Evolutionary conservation across 2,797 vertebrate genomes (phyloP).

Genomic region (Harpagifer antarcticus): DNA sequence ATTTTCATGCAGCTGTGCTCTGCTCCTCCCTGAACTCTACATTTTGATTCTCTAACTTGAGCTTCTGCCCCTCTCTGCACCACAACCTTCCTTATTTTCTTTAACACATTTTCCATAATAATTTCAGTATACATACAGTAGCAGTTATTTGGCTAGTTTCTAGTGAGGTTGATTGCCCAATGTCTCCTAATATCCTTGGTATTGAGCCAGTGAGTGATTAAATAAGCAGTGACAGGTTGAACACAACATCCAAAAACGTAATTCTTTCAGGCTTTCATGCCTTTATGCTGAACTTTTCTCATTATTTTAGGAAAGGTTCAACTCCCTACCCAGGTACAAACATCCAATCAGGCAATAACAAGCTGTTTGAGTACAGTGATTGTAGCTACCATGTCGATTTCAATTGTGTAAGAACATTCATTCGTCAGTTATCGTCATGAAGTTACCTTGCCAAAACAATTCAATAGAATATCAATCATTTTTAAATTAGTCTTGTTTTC

Average conservation of each 20-base stretch:
- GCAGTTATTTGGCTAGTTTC: slow-evolving; percentile 24
- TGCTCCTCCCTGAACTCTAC: not conserved
- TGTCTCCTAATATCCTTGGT: not conserved
- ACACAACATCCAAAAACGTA: slow-evolving; percentile 16
- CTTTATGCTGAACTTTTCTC: slow-evolving; percentile 29
- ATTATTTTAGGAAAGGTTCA: slow-evolving; percentile 33
- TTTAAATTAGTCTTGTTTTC: not conserved
- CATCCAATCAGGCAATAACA: slow-evolving; percentile 32
- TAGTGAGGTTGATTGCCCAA: slow-evolving; percentile 5
- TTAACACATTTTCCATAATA: not conserved
- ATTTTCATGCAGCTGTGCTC: slow-evolving; percentile 3
- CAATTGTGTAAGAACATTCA: slow-evolving; percentile 4
- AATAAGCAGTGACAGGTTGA: slow-evolving; percentile 34
- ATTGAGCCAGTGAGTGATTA: slow-evolving; percentile 19
- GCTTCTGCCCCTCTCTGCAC: too few relatives aligned
- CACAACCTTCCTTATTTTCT: too few relatives aligned
- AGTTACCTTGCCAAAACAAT: not conserved
- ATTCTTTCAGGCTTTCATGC: slow-evolving; percentile 21
- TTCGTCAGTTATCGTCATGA: slow-evolving; percentile 18
- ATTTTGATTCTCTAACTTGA: too few relatives aligned
- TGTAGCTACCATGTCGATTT: not conserved
- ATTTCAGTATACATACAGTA: not conserved
- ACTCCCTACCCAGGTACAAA: slow-evolving; percentile 40
- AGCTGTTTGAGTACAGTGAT: not conserved
- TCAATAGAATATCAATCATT: slow-evolving; percentile 6